These are phyloP conservation scores for Drosophila peninsularis DNA, from an alignment of 2,888 invertebrate species.

Conservation along the genomic window DNA sequence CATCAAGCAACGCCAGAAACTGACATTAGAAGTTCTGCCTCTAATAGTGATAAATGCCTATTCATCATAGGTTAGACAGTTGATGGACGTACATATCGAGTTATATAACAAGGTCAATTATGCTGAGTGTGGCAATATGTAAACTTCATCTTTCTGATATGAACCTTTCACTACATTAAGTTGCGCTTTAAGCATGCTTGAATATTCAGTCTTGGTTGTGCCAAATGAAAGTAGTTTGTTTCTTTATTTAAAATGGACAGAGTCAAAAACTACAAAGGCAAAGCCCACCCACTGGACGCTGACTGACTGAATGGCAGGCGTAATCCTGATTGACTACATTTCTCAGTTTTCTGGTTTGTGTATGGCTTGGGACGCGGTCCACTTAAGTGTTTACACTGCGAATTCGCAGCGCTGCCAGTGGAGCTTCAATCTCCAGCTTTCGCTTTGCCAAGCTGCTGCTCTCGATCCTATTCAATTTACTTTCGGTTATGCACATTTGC, in stretches of 20 bases:
- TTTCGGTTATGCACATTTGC: conserved; percentile 29
- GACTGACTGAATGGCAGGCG: conserved; percentile 16
- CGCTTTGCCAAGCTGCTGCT: conserved; percentile 10
- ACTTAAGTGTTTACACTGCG: conserved; percentile 36
- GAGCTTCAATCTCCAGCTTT: conserved; percentile 26
- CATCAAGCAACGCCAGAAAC: too few relatives aligned
- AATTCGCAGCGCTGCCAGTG: conserved; percentile 27
- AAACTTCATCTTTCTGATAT: neutral
- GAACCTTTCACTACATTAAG: too few relatives aligned
- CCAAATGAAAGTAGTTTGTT: neutral
- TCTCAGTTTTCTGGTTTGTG: conserved; percentile 19
- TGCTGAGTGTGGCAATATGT: neutral
- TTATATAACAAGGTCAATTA: neutral
- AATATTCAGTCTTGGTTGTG: too few relatives aligned
- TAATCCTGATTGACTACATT: conserved; percentile 44
- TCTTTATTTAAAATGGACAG: neutral
- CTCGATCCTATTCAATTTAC: conserved; percentile 40
- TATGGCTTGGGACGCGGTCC: conserved; percentile 27
- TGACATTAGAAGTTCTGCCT: too few relatives aligned
- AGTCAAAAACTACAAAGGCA: conserved; percentile 1
- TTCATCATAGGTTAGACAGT: neutral
- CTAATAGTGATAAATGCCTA: neutral
- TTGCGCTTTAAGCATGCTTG: too few relatives aligned
- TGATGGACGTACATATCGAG: neutral
- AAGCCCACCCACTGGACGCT: neutral